These are phyloP conservation scores for Agonopterix arenella DNA, from an alignment of 2,888 invertebrate genomes.

Conservation along the genomic window DNA sequence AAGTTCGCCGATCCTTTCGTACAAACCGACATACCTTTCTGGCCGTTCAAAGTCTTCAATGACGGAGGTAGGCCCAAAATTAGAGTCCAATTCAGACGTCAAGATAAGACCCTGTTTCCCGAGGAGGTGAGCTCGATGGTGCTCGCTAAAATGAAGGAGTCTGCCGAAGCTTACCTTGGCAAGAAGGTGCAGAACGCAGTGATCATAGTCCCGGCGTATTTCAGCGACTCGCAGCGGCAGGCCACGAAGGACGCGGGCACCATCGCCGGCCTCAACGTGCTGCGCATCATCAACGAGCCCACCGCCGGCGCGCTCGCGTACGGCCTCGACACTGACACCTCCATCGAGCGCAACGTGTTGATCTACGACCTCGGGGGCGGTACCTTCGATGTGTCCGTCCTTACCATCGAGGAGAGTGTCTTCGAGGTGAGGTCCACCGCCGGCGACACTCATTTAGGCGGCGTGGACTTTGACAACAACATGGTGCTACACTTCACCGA, in stretches of 20 bases:
- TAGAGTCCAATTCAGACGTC: constrained; percentile 77
- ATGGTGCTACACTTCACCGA: neutral
- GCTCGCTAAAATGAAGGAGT: constrained; percentile 73
- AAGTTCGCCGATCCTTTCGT: constrained; percentile 82
- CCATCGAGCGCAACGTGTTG: constrained; percentile 34
- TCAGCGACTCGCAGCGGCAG: constrained; percentile 80
- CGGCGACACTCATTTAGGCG: constrained; percentile 45
- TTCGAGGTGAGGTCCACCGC: constrained; percentile 50
- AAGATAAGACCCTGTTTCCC: constrained; percentile 75
- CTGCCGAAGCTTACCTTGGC: constrained; percentile 80
- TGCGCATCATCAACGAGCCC: constrained; percentile 51
- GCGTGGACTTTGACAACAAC: constrained; percentile 53
- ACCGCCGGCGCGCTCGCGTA: constrained; percentile 56
- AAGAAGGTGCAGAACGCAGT: constrained; percentile 79
- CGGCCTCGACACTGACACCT: constrained; percentile 31
- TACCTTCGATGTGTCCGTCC: constrained; percentile 50
- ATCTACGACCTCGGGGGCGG: constrained; percentile 59
- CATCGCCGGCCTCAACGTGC: constrained; percentile 68
- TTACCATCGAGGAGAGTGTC: constrained; percentile 35
- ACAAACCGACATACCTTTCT: constrained; percentile 84
- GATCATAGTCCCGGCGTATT: constrained; percentile 84
- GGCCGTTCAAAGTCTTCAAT: constrained; percentile 83
- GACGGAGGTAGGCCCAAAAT: constrained; percentile 79
- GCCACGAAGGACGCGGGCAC: constrained; percentile 85
- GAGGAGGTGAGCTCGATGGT: constrained; percentile 81